Evolutionary conservation across 1,140 invertebrate species (phyloP), one percentile per base, ranked within the genome.

Genomic region (Bicyclus anynana): DNA sequence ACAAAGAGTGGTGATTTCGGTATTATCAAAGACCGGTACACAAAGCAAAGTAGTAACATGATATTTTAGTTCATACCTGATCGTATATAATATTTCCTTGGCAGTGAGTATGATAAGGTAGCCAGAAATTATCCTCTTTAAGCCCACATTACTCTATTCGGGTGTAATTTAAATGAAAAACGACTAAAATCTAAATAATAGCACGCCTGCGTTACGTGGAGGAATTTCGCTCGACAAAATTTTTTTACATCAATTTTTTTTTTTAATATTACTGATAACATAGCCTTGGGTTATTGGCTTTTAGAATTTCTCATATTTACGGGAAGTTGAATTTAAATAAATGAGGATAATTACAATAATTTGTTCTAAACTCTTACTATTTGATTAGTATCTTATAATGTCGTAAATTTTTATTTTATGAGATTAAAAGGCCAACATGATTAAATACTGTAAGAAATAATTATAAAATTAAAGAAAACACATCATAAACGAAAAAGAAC

Each of bases 201-300:
- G 62, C 68, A 72, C 71, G 59, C 74, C 55, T 69, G 57, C 70
- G 69, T 81, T 84, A 84, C 80, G 80, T 84, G 80, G 80, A 81
- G 67, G 72, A 73, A 73, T 73, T 64, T 59, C 50, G 70, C 77
- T 77, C 78, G 76, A 69, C 72, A 70, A n/a, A n/a, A 65, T 51
- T 66, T 59, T 53, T 42, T 59, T 20, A 44, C n/a, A 10, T 40
- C 37, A 40, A 5, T 50, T 55, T 23, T 7, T 35, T 35, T 35
- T 35, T 35, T 35, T 35, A n/a, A n/a, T n/a, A n/a, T n/a, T n/a
- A 12, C 2, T 35, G 3, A 12, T 35, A 12, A 5, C 2, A 5
- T 12, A 13, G 33, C 33, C 9, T 3, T 35, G 33, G 3, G 12
- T 35, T 35, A 3, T 35, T 12, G 33, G 2, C 12, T 35, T 35